Evolutionary conservation across 2,797 vertebrate genomes (phyloP), one percentile per base, ranked within the genome.

Genomic region (Cynodonichthys magdalenae): DNA sequence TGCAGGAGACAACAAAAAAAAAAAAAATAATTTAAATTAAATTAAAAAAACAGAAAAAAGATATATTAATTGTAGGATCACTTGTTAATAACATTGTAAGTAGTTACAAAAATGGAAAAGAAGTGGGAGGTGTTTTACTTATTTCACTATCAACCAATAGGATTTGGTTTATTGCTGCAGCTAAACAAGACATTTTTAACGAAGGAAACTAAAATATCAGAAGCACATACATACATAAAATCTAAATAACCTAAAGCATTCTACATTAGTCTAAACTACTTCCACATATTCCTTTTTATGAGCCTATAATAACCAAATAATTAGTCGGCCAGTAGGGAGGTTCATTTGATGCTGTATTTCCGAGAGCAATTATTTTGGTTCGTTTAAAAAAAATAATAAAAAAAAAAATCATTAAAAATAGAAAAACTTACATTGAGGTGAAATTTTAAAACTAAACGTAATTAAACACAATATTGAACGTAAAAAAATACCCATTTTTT

Each of bases 1-100:
- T 94, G 81, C n/a, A 79, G 20, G 61, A 31, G 56, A 70, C 12
- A 69, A 36, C 59, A n/a, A 2, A 64, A 28, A 60, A 15, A 7
- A 2, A n/a, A 17, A 44, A 44, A 44, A 17, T 44, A 5, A 15
- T 5, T 17, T 1, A 3, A 2, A 17, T 17, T 15, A 44, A 15
- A 39, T 10, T 39, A 39, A 15, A 1, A 31, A n/a, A n/a, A n/a
- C n/a, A n/a, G n/a, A n/a, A n/a, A n/a, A n/a, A n/a, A n/a, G n/a
- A 1, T 0, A 1, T 20, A 53, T 45, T 18, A 18, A 62, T 44
- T 54, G 48, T 31, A 52, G 5, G 49, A 12, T 4, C 0, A 52
- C 12, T 18, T 8, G 6, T 15, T 34, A 42, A 29, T 47, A 5
- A 52, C 3, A 3, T 2, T 3, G 7, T 41, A 31, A 31, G 2